Percentiles rank a stretch among this genome's conserved stretches.
These are phyloP conservation scores for Phthorimaea operculella DNA, from an alignment of 1,140 invertebrate species.

Conservation along the genomic window DNA sequence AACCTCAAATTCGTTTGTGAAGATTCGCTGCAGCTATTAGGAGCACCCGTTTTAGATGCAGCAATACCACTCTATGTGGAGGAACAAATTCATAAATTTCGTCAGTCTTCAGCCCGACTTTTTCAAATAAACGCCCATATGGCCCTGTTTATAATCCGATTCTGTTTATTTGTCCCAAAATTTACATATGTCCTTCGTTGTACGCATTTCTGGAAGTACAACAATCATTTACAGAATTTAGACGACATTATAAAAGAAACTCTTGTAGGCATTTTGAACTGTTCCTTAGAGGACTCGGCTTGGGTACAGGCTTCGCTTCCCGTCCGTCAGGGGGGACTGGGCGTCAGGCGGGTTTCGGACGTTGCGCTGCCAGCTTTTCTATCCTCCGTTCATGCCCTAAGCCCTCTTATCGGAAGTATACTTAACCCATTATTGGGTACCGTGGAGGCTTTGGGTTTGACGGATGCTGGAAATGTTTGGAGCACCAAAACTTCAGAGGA, in stretches of 20 bases:
- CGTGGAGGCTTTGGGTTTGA: background rate
- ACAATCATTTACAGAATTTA: background rate
- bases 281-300: background rate
- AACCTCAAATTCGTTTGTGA: background rate
- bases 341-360: background rate
- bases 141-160: slow-evolving; percentile 1
- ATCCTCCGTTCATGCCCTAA: background rate
- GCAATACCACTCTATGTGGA: background rate
- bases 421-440: background rate
- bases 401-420: background rate
- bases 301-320: background rate
- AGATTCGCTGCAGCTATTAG: background rate
- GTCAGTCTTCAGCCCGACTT: background rate
- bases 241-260: background rate
- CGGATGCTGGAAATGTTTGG: background rate
- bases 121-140: slow-evolving; percentile 5
- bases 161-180: slow-evolving; percentile 9
- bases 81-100: background rate
- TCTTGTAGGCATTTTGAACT: background rate
- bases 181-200: slow-evolving; percentile 6
- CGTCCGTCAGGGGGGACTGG: background rate
- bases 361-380: background rate
- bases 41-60: slow-evolving; percentile 3
- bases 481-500: no score
- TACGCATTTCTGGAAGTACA: slow-evolving; percentile 3